phyloP scores from a whole-genome alignment of 2,888 invertebrate genomes.

The Eulithis prunata region DNA sequence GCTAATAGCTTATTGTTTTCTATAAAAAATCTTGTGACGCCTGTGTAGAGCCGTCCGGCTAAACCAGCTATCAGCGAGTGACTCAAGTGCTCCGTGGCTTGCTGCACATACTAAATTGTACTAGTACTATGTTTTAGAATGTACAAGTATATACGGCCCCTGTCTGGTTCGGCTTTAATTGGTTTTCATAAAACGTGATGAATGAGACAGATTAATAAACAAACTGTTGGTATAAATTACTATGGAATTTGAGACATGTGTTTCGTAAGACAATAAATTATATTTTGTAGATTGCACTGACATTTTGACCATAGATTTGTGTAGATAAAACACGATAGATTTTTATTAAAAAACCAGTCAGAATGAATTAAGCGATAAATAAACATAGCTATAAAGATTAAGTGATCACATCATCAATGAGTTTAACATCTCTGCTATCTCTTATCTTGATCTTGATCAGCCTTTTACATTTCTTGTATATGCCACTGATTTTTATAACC shows the following conservation, averaged over 20 bases:
- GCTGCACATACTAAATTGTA: conserved; percentile 31
- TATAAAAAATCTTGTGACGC: conserved; percentile 46
- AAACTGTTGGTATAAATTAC: conserved; percentile 43
- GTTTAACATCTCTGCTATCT: conserved; percentile 7
- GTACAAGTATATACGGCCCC: conserved; percentile 42
- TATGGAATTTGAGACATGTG: conserved; percentile 37
- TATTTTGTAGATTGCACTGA: background rate
- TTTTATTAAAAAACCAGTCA: conserved; percentile 11
- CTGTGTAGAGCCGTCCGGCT: conserved; percentile 44
- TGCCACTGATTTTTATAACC: background rate
- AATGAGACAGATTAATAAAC: conserved; percentile 51
- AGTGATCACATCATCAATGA: conserved; percentile 5
- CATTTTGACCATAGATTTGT: background rate
- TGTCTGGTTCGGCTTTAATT: conserved; percentile 54
- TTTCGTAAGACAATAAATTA: conserved; percentile 12
- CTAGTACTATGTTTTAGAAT: conserved; percentile 38
- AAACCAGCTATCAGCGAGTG: conserved; percentile 39
- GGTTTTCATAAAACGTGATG: conserved; percentile 63
- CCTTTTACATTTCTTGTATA: conserved; percentile 6
- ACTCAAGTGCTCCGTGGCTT: conserved; percentile 51
- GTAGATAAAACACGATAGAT: background rate
- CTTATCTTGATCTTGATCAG: conserved; percentile 10
- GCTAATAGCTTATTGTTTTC: conserved; percentile 47
- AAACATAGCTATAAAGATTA: background rate
- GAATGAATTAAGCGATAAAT: background rate